Evolutionary conservation across 2,888 invertebrate genomes (phyloP), one percentile per base, ranked within the genome.

Genomic region (Plebejus argus): DNA sequence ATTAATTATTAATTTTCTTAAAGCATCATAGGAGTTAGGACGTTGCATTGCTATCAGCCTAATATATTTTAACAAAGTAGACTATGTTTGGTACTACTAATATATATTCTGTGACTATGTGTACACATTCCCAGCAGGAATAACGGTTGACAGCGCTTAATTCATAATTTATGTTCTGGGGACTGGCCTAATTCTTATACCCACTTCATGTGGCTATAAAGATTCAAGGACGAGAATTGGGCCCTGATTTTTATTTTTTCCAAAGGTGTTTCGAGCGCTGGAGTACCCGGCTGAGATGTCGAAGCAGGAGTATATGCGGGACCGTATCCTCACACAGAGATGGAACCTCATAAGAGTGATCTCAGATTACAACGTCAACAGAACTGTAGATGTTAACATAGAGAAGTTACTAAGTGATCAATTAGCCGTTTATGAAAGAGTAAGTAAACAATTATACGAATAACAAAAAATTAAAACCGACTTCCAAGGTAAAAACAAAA

Each of bases 271-370:
- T 86, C 95, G 96, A 70, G 95, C 96, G 75, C 93, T 98, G 79
- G 98, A 98, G 89, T 95, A 96, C 83, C 97, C 97, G 3, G 96
- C 96, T 0, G 97, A 97, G 91, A 88, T 96, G 83, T 95, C 95
- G 12, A 96, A 96, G 82, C 94, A 97, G 82, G 92, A 94, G 79
- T 95, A 94, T 83, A 94, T 96, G 78, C 93, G 95, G 83, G 92
- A 94, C 77, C 94, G 96, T 80, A 93, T 97, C 3, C 91, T 95
- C 77, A 91, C 91, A 6, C 95, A 95, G 82, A 90, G 96, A 78
- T 94, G 94, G 84, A 94, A 93, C 79, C 92, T 96, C 74, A 94
- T 96, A 80, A 90, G 91, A 75, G 91, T 94, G 78, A 95, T 97
- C 80, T 90, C 95, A 66, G 96, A 96, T 85, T 94, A 94, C 81